Evolutionary conservation across 1,140 invertebrate genomes (phyloP).

Genomic region (Cephus cinctus): DNA sequence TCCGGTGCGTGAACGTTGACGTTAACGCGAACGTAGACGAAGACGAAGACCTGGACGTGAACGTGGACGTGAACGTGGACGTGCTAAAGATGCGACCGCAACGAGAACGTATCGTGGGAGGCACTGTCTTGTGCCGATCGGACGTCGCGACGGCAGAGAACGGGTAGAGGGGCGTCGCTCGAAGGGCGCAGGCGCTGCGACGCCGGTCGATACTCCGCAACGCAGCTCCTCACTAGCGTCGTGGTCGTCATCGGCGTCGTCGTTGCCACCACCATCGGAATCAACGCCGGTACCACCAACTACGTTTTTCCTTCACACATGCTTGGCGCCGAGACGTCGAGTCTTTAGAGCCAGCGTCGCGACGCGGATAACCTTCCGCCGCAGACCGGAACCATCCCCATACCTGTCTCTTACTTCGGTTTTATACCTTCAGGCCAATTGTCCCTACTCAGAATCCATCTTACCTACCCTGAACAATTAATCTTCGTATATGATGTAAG

Average conservation of each 20-base stretch:
- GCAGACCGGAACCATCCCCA: too few species aligned
- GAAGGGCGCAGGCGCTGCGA: conserved; percentile 36
- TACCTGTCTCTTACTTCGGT: too few species aligned
- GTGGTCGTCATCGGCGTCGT: conserved; percentile 4
- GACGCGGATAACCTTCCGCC: conserved; percentile 17
- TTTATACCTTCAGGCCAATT: too few species aligned
- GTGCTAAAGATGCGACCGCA: too few species aligned
- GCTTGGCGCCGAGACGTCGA: conserved; percentile 26
- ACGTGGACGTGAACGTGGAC: too few species aligned
- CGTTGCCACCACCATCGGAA: conserved; percentile 6
- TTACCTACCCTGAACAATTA: too few species aligned
- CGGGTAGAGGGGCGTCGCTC: conserved; percentile 37
- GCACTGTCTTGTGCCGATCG: conserved; percentile 41
- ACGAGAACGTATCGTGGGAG: too few species aligned
- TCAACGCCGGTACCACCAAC: conserved; percentile 1
- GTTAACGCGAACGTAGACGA: too few species aligned
- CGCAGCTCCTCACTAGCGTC: conserved; percentile 33
- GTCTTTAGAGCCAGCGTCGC: conserved; percentile 25
- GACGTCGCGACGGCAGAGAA: conserved; percentile 45
- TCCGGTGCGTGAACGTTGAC: too few species aligned
- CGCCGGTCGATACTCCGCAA: conserved; percentile 53
- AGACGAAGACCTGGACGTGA: too few species aligned
- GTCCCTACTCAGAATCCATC: too few species aligned
- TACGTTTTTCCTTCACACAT: conserved; percentile 13
- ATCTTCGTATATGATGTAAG: too few species aligned